Conservation (phyloP, 2,113 vertebrate species). For the Apus apus region DNA sequence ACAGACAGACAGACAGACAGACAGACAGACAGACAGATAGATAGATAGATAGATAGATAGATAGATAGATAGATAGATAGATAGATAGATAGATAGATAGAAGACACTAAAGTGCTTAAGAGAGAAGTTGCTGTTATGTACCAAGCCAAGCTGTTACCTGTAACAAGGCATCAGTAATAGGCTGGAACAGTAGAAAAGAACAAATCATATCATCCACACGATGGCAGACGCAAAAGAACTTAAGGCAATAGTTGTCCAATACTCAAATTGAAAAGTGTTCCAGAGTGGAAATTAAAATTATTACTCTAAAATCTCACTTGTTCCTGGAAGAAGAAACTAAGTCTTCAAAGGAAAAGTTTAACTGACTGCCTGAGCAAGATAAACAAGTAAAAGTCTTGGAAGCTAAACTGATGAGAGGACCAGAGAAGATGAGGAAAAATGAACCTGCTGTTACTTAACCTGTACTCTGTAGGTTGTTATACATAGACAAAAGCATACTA, state of each 20-base stretch:
- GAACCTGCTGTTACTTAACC: neutral
- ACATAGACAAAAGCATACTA: neutral
- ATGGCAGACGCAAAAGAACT: neutral
- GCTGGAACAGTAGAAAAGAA: neutral
- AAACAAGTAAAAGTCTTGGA: neutral
- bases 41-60: too few relatives aligned
- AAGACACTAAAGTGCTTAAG: neutral
- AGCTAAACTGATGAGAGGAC: neutral
- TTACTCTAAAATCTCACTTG: neutral
- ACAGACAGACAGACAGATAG: too few relatives aligned
- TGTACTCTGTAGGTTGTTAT: neutral
- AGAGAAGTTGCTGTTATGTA: neutral
- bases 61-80: neutral
- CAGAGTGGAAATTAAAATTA: neutral
- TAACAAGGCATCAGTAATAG: neutral
- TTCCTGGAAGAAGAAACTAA: neutral
- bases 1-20: neutral
- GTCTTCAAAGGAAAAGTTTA: neutral
- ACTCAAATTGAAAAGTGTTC: neutral
- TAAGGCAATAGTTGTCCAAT: neutral
- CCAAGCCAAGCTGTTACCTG: neutral
- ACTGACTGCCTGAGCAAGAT: neutral
- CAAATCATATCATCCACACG: neutral
- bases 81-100: too few relatives aligned
- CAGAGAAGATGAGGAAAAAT: neutral